Evolutionary conservation across 2,113 vertebrate species (phyloP).

Genomic region (Noctilio leporinus): DNA sequence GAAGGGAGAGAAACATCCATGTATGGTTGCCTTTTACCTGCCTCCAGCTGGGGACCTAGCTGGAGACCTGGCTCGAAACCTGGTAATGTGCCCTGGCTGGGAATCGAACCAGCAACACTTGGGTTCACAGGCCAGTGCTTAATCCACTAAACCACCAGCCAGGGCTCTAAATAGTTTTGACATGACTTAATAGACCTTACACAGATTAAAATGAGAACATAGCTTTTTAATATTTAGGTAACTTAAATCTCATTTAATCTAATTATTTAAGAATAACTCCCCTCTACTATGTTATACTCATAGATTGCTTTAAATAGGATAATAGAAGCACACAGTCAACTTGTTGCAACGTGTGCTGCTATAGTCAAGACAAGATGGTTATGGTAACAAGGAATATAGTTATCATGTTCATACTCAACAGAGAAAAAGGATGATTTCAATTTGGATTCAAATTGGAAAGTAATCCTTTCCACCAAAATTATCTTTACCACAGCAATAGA

Average conservation of each 20-base stretch:
- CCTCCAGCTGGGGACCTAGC: too few relatives aligned
- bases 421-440: neutral
- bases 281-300: neutral
- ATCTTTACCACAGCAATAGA: neutral
- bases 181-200: neutral
- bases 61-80: too few relatives aligned
- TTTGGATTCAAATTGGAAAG: neutral
- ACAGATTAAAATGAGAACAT: slow-evolving; percentile 21
- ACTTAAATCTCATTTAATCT: slow-evolving; percentile 7
- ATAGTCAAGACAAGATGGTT: neutral
- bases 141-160: too few relatives aligned
- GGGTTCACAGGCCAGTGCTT: too few relatives aligned
- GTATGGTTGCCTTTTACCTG: too few relatives aligned
- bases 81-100: too few relatives aligned
- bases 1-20: too few relatives aligned
- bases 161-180: neutral
- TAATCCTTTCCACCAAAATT: neutral
- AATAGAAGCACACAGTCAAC: neutral
- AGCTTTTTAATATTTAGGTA: neutral
- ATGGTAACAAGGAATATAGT: neutral
- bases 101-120: too few relatives aligned
- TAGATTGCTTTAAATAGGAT: neutral
- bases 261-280: neutral
- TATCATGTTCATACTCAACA: neutral
- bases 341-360: neutral